Evolutionary conservation across 1,140 invertebrate genomes (phyloP).

Genomic region (Anagrus nilaparvatae): DNA sequence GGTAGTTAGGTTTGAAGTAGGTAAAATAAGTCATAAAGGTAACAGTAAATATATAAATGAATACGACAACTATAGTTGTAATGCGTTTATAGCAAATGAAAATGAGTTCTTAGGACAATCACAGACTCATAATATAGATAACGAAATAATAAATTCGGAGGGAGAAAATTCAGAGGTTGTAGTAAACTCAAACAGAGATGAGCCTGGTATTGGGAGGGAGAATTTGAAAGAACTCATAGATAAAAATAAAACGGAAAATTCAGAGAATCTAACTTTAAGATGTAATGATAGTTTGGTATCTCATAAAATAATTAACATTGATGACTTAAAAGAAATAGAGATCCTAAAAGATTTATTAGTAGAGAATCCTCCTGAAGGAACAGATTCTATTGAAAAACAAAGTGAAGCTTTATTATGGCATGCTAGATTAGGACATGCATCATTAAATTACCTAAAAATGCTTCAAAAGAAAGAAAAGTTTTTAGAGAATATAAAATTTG

Average conservation of each 20-base stretch:
- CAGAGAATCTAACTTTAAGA: neutral
- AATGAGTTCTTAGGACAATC: constrained; percentile 14
- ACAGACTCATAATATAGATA: constrained; percentile 6
- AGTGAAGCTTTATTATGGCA: constrained; percentile 21
- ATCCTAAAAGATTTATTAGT: constrained; percentile 10
- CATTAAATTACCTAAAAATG: constrained; percentile 18
- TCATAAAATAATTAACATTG: neutral
- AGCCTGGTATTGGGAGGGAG: constrained; percentile 21
- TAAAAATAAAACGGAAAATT: neutral
- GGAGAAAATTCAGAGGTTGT: constrained; percentile 8
- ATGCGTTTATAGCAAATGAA: neutral
- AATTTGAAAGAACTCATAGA: constrained; percentile 9
- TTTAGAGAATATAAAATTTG: constrained; percentile 18
- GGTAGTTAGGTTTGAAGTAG: constrained; percentile 15
- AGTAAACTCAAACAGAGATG: constrained; percentile 1
- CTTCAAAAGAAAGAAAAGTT: constrained; percentile 17
- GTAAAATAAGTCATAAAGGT: constrained; percentile 1
- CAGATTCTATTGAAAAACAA: constrained; percentile 5
- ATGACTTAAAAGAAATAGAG: neutral
- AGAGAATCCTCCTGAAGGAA: constrained; percentile 4
- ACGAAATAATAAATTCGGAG: constrained; percentile 9
- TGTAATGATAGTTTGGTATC: neutral
- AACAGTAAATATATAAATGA: neutral
- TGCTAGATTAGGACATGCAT: constrained; percentile 20
- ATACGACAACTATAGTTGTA: neutral